These are phyloP conservation scores for Acheta domesticus DNA, from an alignment of 2,888 invertebrate genomes.

Conservation along the genomic window DNA sequence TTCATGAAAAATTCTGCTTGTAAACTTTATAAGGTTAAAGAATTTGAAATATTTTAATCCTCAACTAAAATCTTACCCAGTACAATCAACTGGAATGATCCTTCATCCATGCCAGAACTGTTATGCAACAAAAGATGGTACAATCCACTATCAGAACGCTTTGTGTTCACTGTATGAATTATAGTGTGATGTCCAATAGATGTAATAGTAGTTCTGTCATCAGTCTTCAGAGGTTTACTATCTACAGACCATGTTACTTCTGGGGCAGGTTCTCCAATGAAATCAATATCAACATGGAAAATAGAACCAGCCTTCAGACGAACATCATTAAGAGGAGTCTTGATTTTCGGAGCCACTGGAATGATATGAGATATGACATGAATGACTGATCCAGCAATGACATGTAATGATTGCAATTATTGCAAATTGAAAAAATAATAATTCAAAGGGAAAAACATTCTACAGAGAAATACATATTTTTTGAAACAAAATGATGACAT, in stretches of 20 bases:
- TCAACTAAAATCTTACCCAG: slow-evolving; percentile 53
- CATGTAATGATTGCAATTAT: neutral
- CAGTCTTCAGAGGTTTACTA: slow-evolving; percentile 65
- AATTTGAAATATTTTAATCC: too few species aligned
- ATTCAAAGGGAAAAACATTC: slow-evolving; percentile 20
- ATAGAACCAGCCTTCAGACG: slow-evolving; percentile 91
- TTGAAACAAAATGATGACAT: neutral
- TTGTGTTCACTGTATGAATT: slow-evolving; percentile 89
- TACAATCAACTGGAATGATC: slow-evolving; percentile 84
- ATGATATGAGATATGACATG: slow-evolving; percentile 34
- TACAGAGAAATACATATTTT: neutral
- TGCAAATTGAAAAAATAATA: neutral
- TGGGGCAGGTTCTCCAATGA: slow-evolving; percentile 89
- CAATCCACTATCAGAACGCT: slow-evolving; percentile 83
- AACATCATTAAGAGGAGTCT: slow-evolving; percentile 83
- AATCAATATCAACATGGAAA: slow-evolving; percentile 85
- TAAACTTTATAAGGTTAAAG: too few species aligned
- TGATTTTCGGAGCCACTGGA: slow-evolving; percentile 88
- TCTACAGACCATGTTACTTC: slow-evolving; percentile 84
- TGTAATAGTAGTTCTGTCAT: slow-evolving; percentile 81
- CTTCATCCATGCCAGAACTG: slow-evolving; percentile 89
- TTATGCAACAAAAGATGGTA: slow-evolving; percentile 88
- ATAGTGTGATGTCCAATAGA: slow-evolving; percentile 90
- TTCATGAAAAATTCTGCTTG: neutral
- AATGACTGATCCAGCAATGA: slow-evolving; percentile 24